These are phyloP conservation scores for Crypturellus undulatus DNA, from an alignment of 2,113 vertebrate genomes.

Conservation along the genomic window DNA sequence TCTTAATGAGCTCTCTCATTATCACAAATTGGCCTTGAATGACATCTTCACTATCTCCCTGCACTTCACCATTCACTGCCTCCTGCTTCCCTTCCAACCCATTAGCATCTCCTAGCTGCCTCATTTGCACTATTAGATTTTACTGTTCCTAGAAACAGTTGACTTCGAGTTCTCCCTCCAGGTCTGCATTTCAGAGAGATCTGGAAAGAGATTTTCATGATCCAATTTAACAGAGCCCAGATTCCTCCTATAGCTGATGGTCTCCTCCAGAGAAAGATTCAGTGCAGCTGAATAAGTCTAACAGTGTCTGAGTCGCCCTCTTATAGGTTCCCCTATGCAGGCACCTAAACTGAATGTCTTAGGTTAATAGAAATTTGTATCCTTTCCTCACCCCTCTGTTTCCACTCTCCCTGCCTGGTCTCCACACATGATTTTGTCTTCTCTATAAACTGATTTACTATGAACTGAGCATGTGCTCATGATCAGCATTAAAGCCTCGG, in stretches of 20 bases:
- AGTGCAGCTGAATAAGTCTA: neutral
- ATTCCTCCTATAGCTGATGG: neutral
- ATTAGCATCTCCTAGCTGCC: constrained; percentile 28
- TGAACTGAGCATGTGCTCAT: neutral
- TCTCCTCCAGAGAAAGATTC: neutral
- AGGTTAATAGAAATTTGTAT: neutral
- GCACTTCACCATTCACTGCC: constrained; percentile 38
- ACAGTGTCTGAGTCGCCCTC: neutral
- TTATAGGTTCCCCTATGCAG: neutral
- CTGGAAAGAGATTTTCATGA: neutral
- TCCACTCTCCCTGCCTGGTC: neutral
- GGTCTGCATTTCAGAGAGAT: neutral
- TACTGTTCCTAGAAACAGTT: constrained; percentile 11
- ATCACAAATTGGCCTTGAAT: constrained; percentile 46
- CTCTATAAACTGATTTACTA: accelerated
- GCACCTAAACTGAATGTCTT: neutral
- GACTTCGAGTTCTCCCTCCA: neutral
- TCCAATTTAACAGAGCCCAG: neutral
- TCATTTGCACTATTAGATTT: constrained; percentile 31
- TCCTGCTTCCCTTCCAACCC: constrained; percentile 37
- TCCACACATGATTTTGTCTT: neutral
- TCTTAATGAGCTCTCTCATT: constrained; percentile 53
- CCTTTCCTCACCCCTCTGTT: neutral
- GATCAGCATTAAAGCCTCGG: neutral
- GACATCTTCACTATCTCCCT: neutral